Evolutionary conservation across 2,113 vertebrate species (phyloP), one percentile per base, ranked within the genome.

Genomic region (Antidorcas marsupialis): DNA sequence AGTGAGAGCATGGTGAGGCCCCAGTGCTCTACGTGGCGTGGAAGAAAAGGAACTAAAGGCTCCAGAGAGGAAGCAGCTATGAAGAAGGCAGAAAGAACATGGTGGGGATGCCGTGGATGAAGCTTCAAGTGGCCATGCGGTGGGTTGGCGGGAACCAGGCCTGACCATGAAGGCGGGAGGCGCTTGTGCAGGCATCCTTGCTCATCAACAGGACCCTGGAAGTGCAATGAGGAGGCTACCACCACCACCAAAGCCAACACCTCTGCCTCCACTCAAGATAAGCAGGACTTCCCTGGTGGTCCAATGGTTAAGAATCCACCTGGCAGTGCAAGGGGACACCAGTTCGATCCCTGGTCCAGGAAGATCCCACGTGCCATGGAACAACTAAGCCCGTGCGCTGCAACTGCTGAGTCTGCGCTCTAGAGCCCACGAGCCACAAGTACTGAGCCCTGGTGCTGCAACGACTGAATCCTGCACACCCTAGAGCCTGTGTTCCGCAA

Each of bases 311-410:
- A 43, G 71, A 76, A 43, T 43, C 71, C 6, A 76, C 71, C 39
- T 43, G 43, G 23, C 6, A 14, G 5, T 7, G 71, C 71, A 76
- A 3, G 36, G 21, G 71, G 23, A 25, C 39, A 15, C 12, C 1
- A 2, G 36, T 76, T 76, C 0, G 23, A 27, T 43, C 36, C 71
- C 71, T 27, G 23, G 23, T 76, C 71, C 39, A 7, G 71, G 71
- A 76, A 76, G 71, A 43, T 43, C 71, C 71, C 71, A 76, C 3
- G 5, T 25, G 71, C 71, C 0, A 0, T 76, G 71, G 39, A 27
- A 12, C 39, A 43, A 25, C 39, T 14, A 25, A 27, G 71, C 39
- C 71, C 5, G 0, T 7, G 71, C 0, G 0, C 39, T 3, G 2
- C 39, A 43, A 27, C 23, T 43, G 30, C 71, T 14, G 36, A 76